Evolutionary conservation across 2,113 vertebrate genomes (phyloP), one percentile per base, ranked within the genome.

Genomic region (Platichthys stellatus): DNA sequence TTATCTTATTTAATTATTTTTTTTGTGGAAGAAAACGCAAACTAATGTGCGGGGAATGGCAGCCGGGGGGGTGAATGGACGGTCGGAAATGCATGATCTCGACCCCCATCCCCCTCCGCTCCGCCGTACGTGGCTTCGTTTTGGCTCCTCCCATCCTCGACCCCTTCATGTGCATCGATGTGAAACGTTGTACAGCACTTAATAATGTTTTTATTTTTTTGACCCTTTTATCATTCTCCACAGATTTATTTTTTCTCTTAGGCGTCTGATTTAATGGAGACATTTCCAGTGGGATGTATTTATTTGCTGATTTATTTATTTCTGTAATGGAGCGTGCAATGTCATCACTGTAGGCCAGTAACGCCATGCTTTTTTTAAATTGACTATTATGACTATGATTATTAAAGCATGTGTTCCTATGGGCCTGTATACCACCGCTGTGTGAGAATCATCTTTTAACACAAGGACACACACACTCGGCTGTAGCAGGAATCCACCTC

Each of bases 391-490:
- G 81, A 79, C 69, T 68, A 79, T 78, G 75, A 86, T 80, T 43
- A 91, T 88, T 90, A 92, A 92, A 93, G 94, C 93, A 95, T 94
- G 94, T 93, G 86, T 92, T 94, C 89, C 89, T 83, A 74, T 63
- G 83, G 86, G 86, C 89, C 90, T 87, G 86, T 76, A 78, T 68
- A 81, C 74, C 17, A 74, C 74, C 61, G 15, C 35, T 70, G 80
- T 85, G 80, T 93, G 59, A 1, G 85, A 70, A 40, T 83, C 69
- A 31, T 91, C 53, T 77, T 80, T 92, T 78, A 18, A 49, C 64
- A 54, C 28, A 81, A 65, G 56, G 54, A 63, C 49, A 38, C 18
- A 38, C 18, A 43, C 57, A 63, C 13, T 69, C 73, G 17, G 63
- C 62, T 57, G 38, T 1, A 18, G 58, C 47, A 15, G 7, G 1